Conservation (phyloP, 2,888 invertebrate species). For the Nemurella pictetii region DNA sequence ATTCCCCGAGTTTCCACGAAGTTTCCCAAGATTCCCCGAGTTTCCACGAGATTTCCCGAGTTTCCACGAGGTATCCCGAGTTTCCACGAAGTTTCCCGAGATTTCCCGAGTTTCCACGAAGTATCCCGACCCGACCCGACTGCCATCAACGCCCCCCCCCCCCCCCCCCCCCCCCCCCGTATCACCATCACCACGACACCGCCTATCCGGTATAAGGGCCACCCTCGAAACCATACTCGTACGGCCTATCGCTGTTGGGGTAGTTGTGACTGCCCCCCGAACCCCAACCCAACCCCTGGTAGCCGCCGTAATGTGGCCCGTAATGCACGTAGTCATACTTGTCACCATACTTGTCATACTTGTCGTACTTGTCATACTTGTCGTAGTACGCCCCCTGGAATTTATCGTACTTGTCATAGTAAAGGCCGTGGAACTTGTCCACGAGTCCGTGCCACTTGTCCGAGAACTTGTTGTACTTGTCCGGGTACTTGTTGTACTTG, state of each 20-base stretch:
- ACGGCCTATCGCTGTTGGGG: background rate
- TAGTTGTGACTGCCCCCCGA: background rate
- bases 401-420: background rate
- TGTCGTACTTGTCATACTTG: background rate
- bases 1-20: no score
- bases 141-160: no score
- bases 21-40: no score
- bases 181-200: no score
- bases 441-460: background rate
- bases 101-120: no score
- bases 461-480: background rate
- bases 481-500: background rate
- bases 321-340: background rate
- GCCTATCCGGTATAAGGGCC: background rate
- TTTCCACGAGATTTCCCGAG: no score
- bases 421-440: background rate
- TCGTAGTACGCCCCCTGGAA: background rate
- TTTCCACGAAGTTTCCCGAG: no score
- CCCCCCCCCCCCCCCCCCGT: no score
- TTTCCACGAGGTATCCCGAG: no score
- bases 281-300: background rate
- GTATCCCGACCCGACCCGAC: no score
- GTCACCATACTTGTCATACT: background rate
- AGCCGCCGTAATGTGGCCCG: background rate
- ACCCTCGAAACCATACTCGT: background rate